Base-by-base conservation (phyloP, 2,888 invertebrate genomes). In the Microctonus aethiopoides region DNA sequence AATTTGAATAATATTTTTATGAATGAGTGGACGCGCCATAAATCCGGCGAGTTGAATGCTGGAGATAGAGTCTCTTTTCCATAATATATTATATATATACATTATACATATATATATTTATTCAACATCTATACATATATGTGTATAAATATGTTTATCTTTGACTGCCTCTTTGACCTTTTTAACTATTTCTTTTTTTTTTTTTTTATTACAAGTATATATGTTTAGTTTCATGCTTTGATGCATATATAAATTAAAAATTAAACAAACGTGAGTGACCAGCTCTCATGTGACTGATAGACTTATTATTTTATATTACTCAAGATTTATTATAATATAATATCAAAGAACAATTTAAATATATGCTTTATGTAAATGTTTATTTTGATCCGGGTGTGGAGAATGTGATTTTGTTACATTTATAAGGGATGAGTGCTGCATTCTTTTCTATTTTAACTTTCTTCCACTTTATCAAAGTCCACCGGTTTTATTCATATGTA, bases 1-100 rank as follows among this genome's bases (percentile, higher is more conserved):
- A 86, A 86, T 86, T 85, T 85, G 84, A 85, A 86, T 84, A 84
- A 84, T 85, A 85, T 84, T 86, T 84, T 86, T 85, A 85, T 85
- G 85, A 86, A 86, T 85, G 84, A 84, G 79, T 78, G 80, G 84
- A 83, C 82, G 80, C 76, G 81, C 78, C 82, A 85, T 85, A 84
- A 85, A 84, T 85, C 84, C 79, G 26, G 32, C 41, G 61, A 70
- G 59, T 69, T 69, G 65, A 70, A 70, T 70, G 61, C 56, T 61
- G 36, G 24, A 60, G 41, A 26, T 51, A 29, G 24, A 62, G 64
- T 63, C 70, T 62, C 39, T 61, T 52, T 65, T 65, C 34, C 46
- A 46, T 46, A 46, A 59, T 36, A 65, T 57, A n/a, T 46, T 20
- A 46, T n/a, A 46, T 3, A 46, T 46, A 46, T 16, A 46, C 16